Evolutionary conservation across 2,113 vertebrate species (phyloP).

Genomic region (Puffinus mauretanicus): DNA sequence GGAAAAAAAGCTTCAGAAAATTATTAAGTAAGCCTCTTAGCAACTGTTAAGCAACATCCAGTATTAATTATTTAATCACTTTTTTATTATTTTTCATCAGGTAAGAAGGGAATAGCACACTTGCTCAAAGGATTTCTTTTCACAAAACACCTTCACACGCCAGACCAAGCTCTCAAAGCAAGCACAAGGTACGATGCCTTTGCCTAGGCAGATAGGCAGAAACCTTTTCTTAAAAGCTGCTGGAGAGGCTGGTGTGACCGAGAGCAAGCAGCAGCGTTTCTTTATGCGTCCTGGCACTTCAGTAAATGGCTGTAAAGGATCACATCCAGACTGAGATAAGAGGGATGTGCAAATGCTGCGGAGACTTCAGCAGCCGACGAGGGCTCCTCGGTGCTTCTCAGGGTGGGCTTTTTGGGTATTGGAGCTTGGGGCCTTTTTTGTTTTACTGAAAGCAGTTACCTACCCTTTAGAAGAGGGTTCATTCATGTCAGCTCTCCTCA

Average conservation of each 20-base stretch:
- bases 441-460: background rate
- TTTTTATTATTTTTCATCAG: background rate
- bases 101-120: background rate
- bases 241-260: background rate
- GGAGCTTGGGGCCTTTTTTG: background rate
- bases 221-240: background rate
- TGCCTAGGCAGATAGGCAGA: background rate
- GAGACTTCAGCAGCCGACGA: background rate
- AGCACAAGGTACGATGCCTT: fast-evolving
- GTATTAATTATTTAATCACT: constrained; percentile 42
- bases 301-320: background rate
- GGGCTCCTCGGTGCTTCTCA: background rate
- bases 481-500: background rate
- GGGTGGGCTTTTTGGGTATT: background rate
- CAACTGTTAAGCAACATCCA: constrained; percentile 30
- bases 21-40: background rate
- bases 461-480: background rate
- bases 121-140: background rate
- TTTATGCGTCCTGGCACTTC: background rate
- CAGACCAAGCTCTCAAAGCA: background rate
- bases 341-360: background rate
- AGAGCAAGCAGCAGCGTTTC: background rate
- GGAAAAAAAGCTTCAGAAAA: background rate
- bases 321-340: background rate
- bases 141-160: background rate